These are phyloP conservation scores for Dynastes hyllus DNA, from an alignment of 2,888 invertebrate genomes.

Conservation along the genomic window DNA sequence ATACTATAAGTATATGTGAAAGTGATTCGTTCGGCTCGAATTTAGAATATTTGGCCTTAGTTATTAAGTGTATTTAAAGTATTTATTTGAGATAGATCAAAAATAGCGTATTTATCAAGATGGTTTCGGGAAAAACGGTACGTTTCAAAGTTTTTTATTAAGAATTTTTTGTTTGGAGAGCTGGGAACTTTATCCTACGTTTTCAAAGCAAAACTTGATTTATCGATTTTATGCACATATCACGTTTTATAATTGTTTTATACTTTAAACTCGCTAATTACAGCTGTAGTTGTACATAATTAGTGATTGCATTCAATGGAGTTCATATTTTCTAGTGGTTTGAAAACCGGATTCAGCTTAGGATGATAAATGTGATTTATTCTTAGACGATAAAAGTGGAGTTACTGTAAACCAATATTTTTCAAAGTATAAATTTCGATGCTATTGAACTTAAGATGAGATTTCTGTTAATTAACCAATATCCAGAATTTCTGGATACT, in stretches of 20 bases:
- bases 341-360: too few species aligned
- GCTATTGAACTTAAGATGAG: too few species aligned
- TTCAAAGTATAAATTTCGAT: too few species aligned
- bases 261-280: neutral
- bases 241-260: constrained; percentile 4
- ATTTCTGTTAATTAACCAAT: too few species aligned
- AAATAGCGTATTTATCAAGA: constrained; percentile 38
- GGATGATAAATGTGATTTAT: too few species aligned
- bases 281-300: too few species aligned
- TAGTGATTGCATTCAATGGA: too few species aligned
- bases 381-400: too few species aligned
- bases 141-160: constrained; percentile 48
- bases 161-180: constrained; percentile 28
- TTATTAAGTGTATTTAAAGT: neutral
- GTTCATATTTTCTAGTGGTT: too few species aligned
- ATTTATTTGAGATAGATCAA: constrained; percentile 1
- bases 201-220: neutral
- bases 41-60: neutral
- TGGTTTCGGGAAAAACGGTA: constrained; percentile 60
- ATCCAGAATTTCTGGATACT: neutral
- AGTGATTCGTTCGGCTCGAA: neutral
- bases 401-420: too few species aligned
- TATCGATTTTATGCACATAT: neutral
- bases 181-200: too few species aligned
- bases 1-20: neutral